Evolutionary conservation across 2,797 vertebrate species (phyloP).

Genomic region (Intellagama lesueurii): DNA sequence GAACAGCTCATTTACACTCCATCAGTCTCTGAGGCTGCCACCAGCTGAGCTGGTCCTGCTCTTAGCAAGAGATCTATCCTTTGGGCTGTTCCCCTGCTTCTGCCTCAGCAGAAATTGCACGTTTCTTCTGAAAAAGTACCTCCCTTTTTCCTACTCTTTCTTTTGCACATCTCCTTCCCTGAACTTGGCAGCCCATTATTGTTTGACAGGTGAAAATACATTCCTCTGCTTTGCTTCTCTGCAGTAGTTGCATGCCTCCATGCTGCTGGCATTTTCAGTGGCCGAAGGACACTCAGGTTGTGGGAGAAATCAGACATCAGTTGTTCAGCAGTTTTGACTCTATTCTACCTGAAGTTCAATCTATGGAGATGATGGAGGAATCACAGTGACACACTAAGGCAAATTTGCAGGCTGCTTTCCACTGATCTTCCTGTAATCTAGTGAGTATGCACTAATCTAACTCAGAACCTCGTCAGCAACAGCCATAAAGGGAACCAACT

Average conservation of each 20-base stretch:
- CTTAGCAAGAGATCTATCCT: too few species aligned
- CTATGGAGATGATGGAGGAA: background rate
- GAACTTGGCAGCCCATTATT: too few species aligned
- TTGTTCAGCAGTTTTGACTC: background rate
- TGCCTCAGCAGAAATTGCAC: too few species aligned
- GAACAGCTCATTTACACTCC: too few species aligned
- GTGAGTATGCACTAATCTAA: background rate
- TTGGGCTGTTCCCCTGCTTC: too few species aligned
- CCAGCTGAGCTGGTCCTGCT: too few species aligned
- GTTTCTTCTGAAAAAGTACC: too few species aligned
- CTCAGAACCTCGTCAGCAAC: background rate
- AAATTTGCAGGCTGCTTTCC: background rate
- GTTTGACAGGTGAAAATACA: too few species aligned
- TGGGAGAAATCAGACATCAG: background rate
- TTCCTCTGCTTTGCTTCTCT: background rate
- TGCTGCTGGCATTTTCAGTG: background rate
- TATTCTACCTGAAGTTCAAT: background rate
- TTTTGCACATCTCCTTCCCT: too few species aligned
- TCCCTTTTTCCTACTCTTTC: too few species aligned
- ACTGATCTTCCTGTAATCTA: background rate
- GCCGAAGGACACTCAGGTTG: too few species aligned
- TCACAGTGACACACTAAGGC: background rate
- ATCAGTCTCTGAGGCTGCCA: too few species aligned
- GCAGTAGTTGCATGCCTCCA: background rate
- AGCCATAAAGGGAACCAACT: background rate